Base-by-base conservation (phyloP, 2,888 invertebrate species). In the Nasonia oneida region DNA sequence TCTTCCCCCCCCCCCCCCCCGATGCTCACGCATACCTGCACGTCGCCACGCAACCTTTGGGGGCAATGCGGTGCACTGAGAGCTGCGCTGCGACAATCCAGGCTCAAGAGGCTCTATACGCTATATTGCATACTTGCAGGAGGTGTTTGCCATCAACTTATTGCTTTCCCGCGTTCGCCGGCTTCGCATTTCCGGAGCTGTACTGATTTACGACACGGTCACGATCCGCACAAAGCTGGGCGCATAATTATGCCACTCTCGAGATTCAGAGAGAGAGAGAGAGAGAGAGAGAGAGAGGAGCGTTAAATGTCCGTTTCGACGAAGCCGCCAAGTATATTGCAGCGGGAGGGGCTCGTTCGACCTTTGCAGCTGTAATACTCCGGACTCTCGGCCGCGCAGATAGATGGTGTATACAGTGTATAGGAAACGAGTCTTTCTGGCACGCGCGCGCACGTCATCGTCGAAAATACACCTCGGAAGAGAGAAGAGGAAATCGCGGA, bases 381-480 rank as follows among this genome's bases (percentile, higher is more conserved):
- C 10, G 39, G 8, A 61, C 23, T 77, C 37, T 57, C 53, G 57
- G 53, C 29, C 29, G 29, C 29, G 29, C 29, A 29, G 29, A 29
- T 29, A 29, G 29, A 29, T 29, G 29, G 1, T 29, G 29, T 29
- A 29, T 29, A 29, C 29, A 1, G 29, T 29, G 29, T 29, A 29
- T 29, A 29, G 29, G 29, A 29, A n/a, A 57, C 57, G 57, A 57
- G n/a, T 15, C 57, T 18, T n/a, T 18, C 57, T 18, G 15, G n/a
- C 6, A n/a, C 57, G n/a, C 57, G 57, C 57, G 57, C 15, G 57
- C 47, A 15, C 57, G 42, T 92, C 92, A 92, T 92, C 91, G 88
- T 91, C 90, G 88, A 91, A 92, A 92, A 92, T 92, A 53, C 4
- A 53, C 4, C 15, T 18, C 53, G 53, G 53, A 15, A 53, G 18